Conservation (phyloP, 2,888 invertebrate genomes). For the Aleiodes testaceus region DNA sequence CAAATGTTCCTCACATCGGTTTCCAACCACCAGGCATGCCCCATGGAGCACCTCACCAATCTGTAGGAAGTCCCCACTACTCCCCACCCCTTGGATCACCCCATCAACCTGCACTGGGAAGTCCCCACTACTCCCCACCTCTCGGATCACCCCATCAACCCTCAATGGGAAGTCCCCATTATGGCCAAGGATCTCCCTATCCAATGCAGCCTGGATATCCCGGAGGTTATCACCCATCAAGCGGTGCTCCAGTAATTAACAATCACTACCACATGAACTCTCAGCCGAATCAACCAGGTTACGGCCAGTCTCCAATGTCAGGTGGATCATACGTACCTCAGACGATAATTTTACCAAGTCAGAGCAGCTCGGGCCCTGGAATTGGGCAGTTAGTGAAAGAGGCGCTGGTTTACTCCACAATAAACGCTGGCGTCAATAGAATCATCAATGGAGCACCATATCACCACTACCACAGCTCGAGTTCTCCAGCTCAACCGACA, state of each 20-base stretch:
- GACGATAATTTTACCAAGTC: constrained; percentile 58
- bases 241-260: constrained; percentile 3
- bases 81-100: not conserved
- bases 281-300: constrained; percentile 48
- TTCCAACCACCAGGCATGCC: too few relatives aligned
- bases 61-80: too few relatives aligned
- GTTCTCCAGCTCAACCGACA: constrained; percentile 10
- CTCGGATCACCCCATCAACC: not conserved
- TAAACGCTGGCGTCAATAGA: constrained; percentile 63
- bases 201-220: constrained; percentile 1
- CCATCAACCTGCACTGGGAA: not conserved
- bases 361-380: constrained; percentile 61
- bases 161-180: not conserved
- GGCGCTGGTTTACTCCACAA: constrained; percentile 69
- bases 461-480: constrained; percentile 45
- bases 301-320: constrained; percentile 36
- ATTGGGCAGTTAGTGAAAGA: constrained; percentile 71
- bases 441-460: constrained; percentile 54
- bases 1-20: not conserved
- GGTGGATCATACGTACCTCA: constrained; percentile 56
- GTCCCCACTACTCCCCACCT: constrained; percentile 1
- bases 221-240: not conserved
- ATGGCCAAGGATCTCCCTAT: not conserved
- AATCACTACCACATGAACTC: constrained; percentile 48
- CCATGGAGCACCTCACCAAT: too few relatives aligned